Percentiles rank a stretch among this genome's conserved stretches.
Conservation (phyloP, 2,888 invertebrate species). For the Lepidochrysops patricia region DNA sequence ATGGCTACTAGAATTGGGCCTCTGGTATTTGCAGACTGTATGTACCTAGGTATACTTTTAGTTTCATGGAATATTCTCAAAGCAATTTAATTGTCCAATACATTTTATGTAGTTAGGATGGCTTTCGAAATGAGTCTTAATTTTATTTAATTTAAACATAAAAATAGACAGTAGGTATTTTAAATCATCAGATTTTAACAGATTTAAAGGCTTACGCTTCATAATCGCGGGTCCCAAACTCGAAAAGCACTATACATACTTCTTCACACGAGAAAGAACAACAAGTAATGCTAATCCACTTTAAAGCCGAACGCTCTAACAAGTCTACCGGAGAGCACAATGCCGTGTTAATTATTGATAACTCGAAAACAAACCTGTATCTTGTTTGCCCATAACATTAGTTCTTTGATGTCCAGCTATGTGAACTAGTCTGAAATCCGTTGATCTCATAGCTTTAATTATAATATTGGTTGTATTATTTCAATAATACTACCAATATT, state of each 20-base stretch:
- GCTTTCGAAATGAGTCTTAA: too few relatives aligned
- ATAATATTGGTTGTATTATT: background rate
- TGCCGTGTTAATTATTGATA: conserved; percentile 43
- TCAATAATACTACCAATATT: background rate
- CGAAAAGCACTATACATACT: conserved; percentile 17
- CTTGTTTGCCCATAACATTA: conserved; percentile 32
- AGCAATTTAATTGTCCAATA: background rate
- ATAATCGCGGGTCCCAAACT: too few relatives aligned
- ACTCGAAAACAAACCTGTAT: conserved; percentile 42
- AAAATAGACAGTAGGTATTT: too few relatives aligned
- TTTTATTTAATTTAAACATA: too few relatives aligned
- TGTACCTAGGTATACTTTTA: background rate
- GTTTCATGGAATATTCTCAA: background rate
- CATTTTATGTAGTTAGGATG: too few relatives aligned
- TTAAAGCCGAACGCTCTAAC: conserved; percentile 35
- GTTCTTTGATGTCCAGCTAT: conserved; percentile 23
- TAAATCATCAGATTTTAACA: too few relatives aligned
- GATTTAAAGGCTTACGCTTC: too few relatives aligned
- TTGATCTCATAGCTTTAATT: background rate
- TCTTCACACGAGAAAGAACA: conserved; percentile 8
- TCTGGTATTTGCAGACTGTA: background rate
- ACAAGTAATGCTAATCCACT: conserved; percentile 12
- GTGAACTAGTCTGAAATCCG: conserved; percentile 19
- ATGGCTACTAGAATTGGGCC: too few relatives aligned
- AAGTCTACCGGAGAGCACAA: conserved; percentile 43